Base-by-base conservation (phyloP, 2,113 vertebrate genomes). In the Rhinogobius similis region DNA sequence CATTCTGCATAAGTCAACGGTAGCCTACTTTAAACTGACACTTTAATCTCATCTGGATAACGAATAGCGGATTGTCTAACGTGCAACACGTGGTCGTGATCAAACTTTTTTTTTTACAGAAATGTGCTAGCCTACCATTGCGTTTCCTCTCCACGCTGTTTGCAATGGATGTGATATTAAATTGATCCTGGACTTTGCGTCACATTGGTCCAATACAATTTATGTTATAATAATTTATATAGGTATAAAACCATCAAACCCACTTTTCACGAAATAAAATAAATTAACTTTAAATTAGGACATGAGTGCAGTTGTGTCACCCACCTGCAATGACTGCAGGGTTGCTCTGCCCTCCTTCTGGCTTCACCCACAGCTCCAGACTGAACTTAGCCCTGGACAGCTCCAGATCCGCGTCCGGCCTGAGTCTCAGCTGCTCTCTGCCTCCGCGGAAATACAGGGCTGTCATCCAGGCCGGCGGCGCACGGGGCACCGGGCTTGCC, bases 261-360 rank as follows among this genome's bases (percentile, higher is more conserved):
- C n/a, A n/a, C n/a, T n/a, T n/a, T 36, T 3, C 32, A 36, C 5
- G 1, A 36, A 36, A 7, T 5, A 36, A 36, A 36, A 36, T 36
- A 36, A 36, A 36, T 3, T 36, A 8, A n/a, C n/a, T n/a, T n/a
- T n/a, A n/a, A n/a, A n/a, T n/a, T n/a, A n/a, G n/a, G n/a, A n/a
- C 6, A 6, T 32, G 32, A 36, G 32, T 36, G 32, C 9, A 10
- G 46, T 50, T 10, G n/a, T 8, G 53, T 16, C 66, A 91, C 91
- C 91, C 93, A 98, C 97, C 96, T 96, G 96, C 93, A 41, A 99
- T 93, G 75, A 98, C 77, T 27, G 95, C 94, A 3, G 96, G 96
- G 85, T 94, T 94, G 88, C 89, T 95, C 92, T 98, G 96, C 13
- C 97, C 97, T 73, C 97, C 97, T 77, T 98, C 96, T 0, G 95